Percentiles rank a stretch among this genome's conserved stretches.
Evolutionary conservation across 2,113 vertebrate species (phyloP).

Genomic region (Pungitius pungitius): DNA sequence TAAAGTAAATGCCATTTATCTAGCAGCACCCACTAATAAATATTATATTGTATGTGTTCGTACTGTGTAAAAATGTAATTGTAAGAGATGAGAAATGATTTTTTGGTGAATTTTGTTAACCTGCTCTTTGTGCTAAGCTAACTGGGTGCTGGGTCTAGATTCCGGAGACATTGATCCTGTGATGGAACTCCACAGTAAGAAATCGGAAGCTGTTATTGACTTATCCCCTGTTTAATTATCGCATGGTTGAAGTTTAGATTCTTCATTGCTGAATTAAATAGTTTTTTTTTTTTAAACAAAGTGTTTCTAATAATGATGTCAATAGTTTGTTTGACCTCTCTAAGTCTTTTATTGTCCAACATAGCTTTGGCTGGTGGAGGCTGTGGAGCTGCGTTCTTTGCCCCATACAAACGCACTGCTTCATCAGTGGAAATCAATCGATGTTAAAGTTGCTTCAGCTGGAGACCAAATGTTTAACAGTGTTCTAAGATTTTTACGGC

Average conservation of each 20-base stretch:
- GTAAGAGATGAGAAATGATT: not conserved
- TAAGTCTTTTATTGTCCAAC: conserved; percentile 3
- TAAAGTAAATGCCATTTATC: not conserved
- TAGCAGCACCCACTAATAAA: not conserved
- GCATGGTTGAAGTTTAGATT: not conserved
- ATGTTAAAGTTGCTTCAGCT: not conserved
- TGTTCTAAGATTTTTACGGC: not conserved
- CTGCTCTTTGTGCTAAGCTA: not conserved
- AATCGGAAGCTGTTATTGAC: too few relatives aligned
- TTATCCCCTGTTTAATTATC: not conserved
- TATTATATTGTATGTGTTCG: not conserved
- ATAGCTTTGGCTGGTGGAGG: not conserved
- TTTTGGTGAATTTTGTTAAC: not conserved
- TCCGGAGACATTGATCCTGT: not conserved
- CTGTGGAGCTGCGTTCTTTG: conserved; percentile 20
- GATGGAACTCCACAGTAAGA: not conserved
- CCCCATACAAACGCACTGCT: conserved; percentile 32
- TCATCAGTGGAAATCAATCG: conserved; percentile 16
- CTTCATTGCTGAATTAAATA: not conserved
- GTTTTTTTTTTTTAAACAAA: conserved; percentile 21
- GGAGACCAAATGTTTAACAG: not conserved
- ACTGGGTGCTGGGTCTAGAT: not conserved
- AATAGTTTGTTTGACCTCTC: conserved; percentile 36
- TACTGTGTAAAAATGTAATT: not conserved
- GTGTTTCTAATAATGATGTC: conserved; percentile 18